Conservation (phyloP, 2,888 invertebrate species). For the Conus canariensis region DNA sequence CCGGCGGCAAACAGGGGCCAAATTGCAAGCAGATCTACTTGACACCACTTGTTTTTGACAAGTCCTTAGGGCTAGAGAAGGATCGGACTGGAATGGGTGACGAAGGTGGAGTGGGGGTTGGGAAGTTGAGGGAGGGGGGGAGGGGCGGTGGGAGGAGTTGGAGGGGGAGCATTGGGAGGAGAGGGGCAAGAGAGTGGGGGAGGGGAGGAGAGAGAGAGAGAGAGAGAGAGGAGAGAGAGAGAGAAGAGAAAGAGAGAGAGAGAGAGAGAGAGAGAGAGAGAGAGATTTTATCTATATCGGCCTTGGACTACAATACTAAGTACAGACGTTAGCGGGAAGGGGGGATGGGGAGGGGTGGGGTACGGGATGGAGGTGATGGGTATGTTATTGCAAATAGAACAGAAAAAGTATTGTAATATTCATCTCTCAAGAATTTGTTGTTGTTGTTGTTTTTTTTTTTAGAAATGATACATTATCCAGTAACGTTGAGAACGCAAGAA, state of each 20-base stretch:
- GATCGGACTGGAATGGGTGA: background rate
- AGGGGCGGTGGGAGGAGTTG: background rate
- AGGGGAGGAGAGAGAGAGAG: background rate
- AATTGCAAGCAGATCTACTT: background rate
- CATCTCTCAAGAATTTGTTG: background rate
- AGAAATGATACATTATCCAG: too few species aligned
- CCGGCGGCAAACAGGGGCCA: background rate
- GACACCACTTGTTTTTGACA: background rate
- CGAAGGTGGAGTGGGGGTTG: background rate
- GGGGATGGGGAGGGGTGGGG: background rate
- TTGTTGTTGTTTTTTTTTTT: background rate
- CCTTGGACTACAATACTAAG: too few species aligned
- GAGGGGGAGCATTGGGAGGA: background rate
- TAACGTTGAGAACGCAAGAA: too few species aligned
- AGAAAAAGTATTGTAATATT: too few species aligned
- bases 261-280: background rate
- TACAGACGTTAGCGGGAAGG: background rate
- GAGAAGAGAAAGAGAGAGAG: background rate
- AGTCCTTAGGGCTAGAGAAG: background rate
- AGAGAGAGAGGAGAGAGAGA: too few species aligned
- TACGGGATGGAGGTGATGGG: background rate
- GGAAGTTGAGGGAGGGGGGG: background rate
- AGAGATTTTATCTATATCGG: too few species aligned
- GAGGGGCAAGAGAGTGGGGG: background rate
- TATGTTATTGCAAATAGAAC: too few species aligned